These are phyloP conservation scores for Lasioglossum malachurum DNA, from an alignment of 2,888 invertebrate genomes.

Conservation along the genomic window DNA sequence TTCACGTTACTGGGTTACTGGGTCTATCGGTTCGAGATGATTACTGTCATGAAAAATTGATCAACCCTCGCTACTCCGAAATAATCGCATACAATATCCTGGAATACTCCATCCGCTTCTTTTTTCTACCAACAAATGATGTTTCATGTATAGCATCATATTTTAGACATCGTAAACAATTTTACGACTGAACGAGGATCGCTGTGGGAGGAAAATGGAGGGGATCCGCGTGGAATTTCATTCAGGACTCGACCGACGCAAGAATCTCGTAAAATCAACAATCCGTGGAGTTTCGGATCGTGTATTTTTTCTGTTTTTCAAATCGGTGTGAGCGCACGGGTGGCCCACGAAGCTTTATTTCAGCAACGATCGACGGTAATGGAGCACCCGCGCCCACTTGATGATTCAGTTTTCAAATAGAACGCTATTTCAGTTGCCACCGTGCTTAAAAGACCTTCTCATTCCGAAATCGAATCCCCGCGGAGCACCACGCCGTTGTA, in stretches of 20 bases:
- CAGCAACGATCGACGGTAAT: slow-evolving; percentile 21
- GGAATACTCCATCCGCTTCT: no score
- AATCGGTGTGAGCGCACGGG: not conserved
- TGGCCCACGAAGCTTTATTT: slow-evolving; percentile 23
- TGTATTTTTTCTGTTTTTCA: not conserved
- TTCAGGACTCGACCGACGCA: not conserved
- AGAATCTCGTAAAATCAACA: not conserved
- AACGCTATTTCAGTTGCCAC: slow-evolving; percentile 22
- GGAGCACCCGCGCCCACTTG: slow-evolving; percentile 19
- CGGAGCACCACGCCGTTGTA: not conserved
- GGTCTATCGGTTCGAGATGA: no score
- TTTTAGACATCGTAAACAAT: no score
- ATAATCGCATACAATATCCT: no score
- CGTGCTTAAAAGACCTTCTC: not conserved
- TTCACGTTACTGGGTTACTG: no score
- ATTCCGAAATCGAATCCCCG: not conserved
- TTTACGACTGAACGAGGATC: not conserved
- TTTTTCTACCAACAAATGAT: no score
- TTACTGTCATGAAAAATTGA: no score
- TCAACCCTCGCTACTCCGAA: no score
- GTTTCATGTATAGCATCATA: no score
- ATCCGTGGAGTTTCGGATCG: not conserved
- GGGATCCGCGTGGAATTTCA: not conserved
- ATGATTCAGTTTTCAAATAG: slow-evolving; percentile 27
- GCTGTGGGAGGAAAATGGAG: not conserved